Base-by-base conservation (phyloP, 2,888 invertebrate species). In the Malthinus flaveolus region DNA sequence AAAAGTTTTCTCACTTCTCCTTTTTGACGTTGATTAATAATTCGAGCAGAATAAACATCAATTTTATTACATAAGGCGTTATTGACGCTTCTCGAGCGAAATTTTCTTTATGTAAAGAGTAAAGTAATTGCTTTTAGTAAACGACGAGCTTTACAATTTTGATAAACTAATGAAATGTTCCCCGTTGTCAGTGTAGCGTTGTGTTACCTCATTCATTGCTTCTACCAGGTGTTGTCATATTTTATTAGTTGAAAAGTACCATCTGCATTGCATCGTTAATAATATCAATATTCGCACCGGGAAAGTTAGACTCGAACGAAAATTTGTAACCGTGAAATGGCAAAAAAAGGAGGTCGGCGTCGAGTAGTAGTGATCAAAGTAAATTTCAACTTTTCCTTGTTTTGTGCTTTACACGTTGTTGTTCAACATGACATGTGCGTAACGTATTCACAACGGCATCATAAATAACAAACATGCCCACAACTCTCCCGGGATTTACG, bases 401-500 rank as follows among this genome's bases (percentile, higher is more conserved):
- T 49, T 52, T 58, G 54, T 59, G 47, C 23, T 23, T n/a, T 31
- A 52, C 54, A 50, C 37, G 59, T 54, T 44, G 23, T 55, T 50
- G 56, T 60, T 61, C 55, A 56, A 51, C 61, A 57, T 59, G 60
- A 58, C 61, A 57, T 52, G 63, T 67, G 67, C 68, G 68, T 71
- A 67, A 63, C 61, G 67, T 71, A 72, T 71, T 69, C 73, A 68
- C 72, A 68, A 61, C 68, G 71, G 73, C 65, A 62, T 66, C 69
- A 72, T 74, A 75, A 74, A 75, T 75, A 73, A 74, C 71, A 62
- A 64, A 65, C 69, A 68, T 70, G 71, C 68, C 68, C 71, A 71
- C 72, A 72, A 73, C 73, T 70, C 75, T 71, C 54, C 52, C 35
- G 73, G 73, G 74, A 75, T 71, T 74, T 64, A 66, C 71, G 71